Conservation (phyloP, 2,113 vertebrate species). For the Isichthys henryi region DNA sequence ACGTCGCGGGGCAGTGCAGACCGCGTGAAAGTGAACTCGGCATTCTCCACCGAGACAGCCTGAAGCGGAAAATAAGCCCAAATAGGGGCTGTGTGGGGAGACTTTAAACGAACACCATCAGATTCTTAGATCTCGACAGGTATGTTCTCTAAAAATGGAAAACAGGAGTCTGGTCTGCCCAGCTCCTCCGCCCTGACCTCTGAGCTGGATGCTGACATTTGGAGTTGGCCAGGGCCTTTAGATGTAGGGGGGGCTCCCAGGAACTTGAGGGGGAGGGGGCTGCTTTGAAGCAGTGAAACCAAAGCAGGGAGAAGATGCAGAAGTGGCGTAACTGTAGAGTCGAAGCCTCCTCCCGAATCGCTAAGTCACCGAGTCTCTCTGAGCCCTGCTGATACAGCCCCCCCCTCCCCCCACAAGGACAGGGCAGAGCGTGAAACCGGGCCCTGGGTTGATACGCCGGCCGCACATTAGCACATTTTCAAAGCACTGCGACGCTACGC, state of each 20-base stretch:
- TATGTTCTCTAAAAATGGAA: background rate
- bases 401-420: background rate
- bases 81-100: background rate
- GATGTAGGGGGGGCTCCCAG: background rate
- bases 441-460: background rate
- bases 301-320: conserved; percentile 1
- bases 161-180: background rate
- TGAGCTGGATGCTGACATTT: background rate
- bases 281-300: too few relatives aligned
- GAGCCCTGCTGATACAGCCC: background rate
- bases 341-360: background rate
- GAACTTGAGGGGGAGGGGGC: too few relatives aligned
- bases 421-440: background rate
- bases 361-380: background rate
- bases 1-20: background rate
- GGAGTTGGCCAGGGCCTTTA: background rate
- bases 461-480: background rate
- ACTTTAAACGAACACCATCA: background rate
- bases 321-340: background rate
- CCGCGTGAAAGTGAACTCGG: background rate
- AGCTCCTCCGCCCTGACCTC: background rate
- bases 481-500: background rate
- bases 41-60: background rate
- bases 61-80: background rate
- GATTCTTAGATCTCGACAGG: background rate